Percentiles rank a stretch among this genome's conserved stretches.
phyloP scores from a whole-genome alignment of 2,797 vertebrate species.

The Distichodus sexfasciatus region DNA sequence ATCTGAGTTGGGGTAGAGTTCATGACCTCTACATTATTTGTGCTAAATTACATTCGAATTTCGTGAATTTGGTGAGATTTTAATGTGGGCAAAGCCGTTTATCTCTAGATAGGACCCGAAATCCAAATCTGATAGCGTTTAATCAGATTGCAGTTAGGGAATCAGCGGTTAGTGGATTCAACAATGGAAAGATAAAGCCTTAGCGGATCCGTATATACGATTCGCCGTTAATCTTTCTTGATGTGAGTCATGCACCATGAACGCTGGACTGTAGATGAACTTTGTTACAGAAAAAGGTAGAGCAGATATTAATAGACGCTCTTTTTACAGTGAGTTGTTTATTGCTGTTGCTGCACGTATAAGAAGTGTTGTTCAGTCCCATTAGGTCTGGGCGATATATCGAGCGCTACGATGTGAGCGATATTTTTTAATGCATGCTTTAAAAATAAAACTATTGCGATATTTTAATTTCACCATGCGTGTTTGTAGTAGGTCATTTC shows the following conservation, averaged over 20 bases:
- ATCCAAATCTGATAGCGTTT: neutral
- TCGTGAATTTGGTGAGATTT: neutral
- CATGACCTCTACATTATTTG: neutral
- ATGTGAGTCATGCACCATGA: constrained; percentile 27
- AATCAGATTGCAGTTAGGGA: constrained; percentile 26
- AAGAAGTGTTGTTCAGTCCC: neutral
- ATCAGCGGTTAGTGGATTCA: constrained; percentile 18
- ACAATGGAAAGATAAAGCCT: constrained; percentile 16
- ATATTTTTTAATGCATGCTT: too few relatives aligned
- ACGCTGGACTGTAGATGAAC: constrained; percentile 13
- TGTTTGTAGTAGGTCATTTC: too few relatives aligned
- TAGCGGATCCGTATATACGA: constrained; percentile 5
- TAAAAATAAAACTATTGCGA: too few relatives aligned
- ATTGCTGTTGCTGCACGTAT: neutral
- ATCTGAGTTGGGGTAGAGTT: too few relatives aligned
- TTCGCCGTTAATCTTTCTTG: constrained; percentile 24
- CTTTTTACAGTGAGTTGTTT: neutral
- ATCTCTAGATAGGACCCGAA: neutral
- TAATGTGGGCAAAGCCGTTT: neutral
- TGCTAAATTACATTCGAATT: neutral
- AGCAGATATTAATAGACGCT: neutral
- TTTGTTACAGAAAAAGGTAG: constrained; percentile 13
- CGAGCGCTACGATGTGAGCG: too few relatives aligned
- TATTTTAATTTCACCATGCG: too few relatives aligned
- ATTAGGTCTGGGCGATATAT: too few relatives aligned